Conservation (phyloP, 2,797 vertebrate species). For the Darevskia nairensis region DNA sequence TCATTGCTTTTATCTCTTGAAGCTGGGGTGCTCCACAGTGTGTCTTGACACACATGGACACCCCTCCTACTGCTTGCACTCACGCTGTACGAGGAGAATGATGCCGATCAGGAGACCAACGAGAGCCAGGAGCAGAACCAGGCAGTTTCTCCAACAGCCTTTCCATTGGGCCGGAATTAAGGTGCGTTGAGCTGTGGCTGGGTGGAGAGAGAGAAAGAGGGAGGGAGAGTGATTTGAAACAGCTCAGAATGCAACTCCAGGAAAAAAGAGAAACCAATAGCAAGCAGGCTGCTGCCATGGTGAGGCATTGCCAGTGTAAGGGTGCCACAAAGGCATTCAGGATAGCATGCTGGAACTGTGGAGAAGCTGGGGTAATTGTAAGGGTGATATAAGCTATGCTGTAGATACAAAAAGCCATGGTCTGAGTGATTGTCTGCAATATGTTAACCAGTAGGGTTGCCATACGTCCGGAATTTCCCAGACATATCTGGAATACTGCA, state of each 20-base stretch:
- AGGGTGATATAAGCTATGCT: too few species aligned
- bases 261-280: neutral
- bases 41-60: neutral
- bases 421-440: too few species aligned
- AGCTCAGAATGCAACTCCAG: neutral
- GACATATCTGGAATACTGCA: too few species aligned
- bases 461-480: too few species aligned
- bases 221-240: neutral
- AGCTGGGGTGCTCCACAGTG: neutral
- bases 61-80: neutral
- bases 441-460: too few species aligned
- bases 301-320: too few species aligned
- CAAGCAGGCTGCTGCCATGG: too few species aligned
- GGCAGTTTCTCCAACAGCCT: neutral
- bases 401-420: too few species aligned
- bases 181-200: neutral
- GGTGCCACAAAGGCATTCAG: too few species aligned
- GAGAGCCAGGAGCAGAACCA: neutral
- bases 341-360: too few species aligned
- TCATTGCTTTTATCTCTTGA: neutral
- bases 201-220: neutral
- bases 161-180: neutral
- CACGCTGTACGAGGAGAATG: conserved; percentile 6
- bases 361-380: too few species aligned
- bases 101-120: neutral